A percentile compares a stretch with the other conserved stretches of the same genome.
Conservation (phyloP, 2,797 vertebrate species). For the Orientallactaga sibirica region DNA sequence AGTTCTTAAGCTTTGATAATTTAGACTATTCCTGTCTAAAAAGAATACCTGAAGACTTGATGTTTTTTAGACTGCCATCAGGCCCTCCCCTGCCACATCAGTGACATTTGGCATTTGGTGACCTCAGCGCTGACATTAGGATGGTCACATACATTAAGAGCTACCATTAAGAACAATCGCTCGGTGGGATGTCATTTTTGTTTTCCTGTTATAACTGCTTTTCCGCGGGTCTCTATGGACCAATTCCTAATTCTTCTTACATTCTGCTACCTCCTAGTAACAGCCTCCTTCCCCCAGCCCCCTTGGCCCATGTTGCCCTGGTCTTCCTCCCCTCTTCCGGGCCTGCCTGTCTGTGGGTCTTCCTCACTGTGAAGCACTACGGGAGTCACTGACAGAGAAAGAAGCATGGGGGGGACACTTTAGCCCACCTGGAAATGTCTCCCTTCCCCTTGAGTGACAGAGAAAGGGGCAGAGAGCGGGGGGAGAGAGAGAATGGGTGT, state of each 20-base stretch:
- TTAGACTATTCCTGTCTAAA: neutral
- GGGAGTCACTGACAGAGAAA: neutral
- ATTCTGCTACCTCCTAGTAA: fast-evolving
- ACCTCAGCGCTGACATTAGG: neutral
- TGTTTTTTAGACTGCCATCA: neutral
- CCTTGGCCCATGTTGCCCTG: neutral
- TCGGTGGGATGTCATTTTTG: neutral
- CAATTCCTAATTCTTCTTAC: neutral
- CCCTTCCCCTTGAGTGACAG: no score
- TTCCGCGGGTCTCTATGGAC: neutral
- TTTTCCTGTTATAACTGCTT: neutral
- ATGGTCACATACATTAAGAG: neutral
- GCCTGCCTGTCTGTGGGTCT: no score
- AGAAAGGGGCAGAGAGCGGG: no score
- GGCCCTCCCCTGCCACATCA: neutral
- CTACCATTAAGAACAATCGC: neutral
- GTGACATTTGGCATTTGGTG: neutral
- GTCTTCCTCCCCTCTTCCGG: neutral
- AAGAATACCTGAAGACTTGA: neutral
- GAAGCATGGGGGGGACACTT: fast-evolving
- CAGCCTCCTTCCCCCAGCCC: neutral
- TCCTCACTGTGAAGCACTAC: neutral
- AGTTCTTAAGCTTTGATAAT: neutral
- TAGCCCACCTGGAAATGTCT: neutral
- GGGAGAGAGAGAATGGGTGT: no score